phyloP scores from a whole-genome alignment of 2,113 vertebrate genomes.

The Oncorhynchus gorbuscha region DNA sequence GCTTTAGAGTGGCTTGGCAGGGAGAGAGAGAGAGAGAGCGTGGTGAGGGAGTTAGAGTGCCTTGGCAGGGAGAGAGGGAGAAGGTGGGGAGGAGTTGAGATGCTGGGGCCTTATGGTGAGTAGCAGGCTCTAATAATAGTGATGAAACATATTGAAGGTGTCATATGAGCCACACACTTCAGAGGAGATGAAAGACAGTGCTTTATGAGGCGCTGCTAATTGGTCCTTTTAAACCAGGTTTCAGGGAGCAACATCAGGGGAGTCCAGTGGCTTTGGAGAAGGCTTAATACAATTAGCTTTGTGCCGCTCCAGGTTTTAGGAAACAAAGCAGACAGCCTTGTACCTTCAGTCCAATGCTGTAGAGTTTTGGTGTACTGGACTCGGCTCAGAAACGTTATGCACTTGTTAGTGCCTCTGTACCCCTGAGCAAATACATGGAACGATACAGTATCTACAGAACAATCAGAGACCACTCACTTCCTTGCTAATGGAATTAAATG shows the following conservation, averaged over 20 bases:
- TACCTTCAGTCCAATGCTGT: not conserved
- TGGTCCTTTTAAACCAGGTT: constrained; percentile 64
- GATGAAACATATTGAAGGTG: constrained; percentile 22
- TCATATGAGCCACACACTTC: constrained; percentile 32
- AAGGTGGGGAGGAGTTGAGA: constrained; percentile 15
- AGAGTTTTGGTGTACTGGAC: not conserved
- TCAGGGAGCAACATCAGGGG: constrained; percentile 35
- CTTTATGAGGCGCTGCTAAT: constrained; percentile 70
- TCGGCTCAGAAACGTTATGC: constrained; percentile 21
- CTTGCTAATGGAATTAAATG: not conserved
- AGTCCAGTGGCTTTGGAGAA: constrained; percentile 46
- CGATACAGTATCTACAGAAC: not conserved
- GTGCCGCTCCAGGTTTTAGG: constrained; percentile 35
- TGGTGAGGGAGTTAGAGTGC: too few relatives aligned
- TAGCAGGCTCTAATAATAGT: constrained; percentile 34
- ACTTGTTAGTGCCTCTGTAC: constrained; percentile 14
- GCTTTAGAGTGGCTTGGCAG: too few relatives aligned
- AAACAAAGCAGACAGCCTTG: not conserved
- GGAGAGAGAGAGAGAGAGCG: too few relatives aligned
- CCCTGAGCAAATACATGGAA: too few relatives aligned
- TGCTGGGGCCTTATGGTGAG: constrained; percentile 8
- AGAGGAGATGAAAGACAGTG: constrained; percentile 64
- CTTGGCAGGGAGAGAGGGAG: not conserved
- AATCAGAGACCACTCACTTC: not conserved
- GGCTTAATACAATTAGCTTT: constrained; percentile 54